Evolutionary conservation across 2,797 vertebrate genomes (phyloP).

Genomic region (Anabacerthia variegaticeps): DNA sequence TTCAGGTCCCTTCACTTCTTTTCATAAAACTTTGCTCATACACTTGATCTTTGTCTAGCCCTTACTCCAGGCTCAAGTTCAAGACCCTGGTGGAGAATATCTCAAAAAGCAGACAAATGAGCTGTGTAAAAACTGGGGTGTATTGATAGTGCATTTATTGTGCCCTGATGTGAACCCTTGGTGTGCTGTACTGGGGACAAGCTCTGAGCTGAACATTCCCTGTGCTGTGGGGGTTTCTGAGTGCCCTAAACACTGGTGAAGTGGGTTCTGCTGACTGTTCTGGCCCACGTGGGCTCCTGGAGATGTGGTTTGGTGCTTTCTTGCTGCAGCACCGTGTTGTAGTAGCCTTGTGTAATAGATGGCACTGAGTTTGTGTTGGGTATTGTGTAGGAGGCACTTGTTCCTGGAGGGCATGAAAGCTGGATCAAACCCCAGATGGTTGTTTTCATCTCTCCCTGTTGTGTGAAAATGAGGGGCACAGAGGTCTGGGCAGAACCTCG

Average conservation of each 20-base stretch:
- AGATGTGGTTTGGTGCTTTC: neutral
- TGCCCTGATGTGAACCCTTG: neutral
- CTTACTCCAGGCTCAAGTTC: neutral
- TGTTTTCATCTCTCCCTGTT: neutral
- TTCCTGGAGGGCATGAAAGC: neutral
- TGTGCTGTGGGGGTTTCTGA: neutral
- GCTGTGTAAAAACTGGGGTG: neutral
- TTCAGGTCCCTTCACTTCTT: neutral
- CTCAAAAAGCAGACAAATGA: neutral
- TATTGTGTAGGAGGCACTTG: neutral
- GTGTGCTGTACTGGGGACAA: neutral
- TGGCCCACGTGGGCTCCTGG: neutral
- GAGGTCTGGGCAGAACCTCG: neutral
- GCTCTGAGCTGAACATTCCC: neutral
- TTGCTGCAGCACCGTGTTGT: rapidly evolving
- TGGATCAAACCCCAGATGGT: neutral
- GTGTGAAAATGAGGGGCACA: neutral
- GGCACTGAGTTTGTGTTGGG: neutral
- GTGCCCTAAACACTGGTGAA: neutral
- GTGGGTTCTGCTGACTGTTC: neutral
- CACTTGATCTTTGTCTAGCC: neutral
- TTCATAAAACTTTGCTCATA: neutral
- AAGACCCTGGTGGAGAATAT: neutral
- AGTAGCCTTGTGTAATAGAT: neutral
- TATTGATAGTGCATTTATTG: neutral